A percentile compares a stretch with the other conserved stretches of the same genome.
phyloP scores from a whole-genome alignment of 2,113 vertebrate genomes.

The Tachuris rubrigastra region DNA sequence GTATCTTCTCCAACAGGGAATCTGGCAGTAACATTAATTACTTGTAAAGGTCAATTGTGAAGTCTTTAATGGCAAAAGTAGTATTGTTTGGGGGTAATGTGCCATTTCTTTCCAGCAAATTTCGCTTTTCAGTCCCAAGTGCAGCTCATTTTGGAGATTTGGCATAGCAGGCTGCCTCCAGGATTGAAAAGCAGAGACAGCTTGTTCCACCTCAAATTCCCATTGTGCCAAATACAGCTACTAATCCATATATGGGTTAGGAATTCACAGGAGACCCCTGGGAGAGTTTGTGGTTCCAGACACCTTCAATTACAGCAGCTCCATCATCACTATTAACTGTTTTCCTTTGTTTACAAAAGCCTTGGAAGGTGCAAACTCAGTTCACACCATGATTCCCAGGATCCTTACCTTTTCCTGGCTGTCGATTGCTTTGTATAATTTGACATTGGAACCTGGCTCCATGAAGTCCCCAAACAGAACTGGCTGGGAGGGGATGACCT shows the following conservation, averaged over 20 bases:
- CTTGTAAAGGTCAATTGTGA: slow-evolving; percentile 64
- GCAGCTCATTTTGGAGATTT: neutral
- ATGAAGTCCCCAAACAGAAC: slow-evolving; percentile 92
- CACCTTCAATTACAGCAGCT: neutral
- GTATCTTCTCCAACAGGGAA: slow-evolving; percentile 50
- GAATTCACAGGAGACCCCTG: neutral
- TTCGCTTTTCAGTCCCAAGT: slow-evolving; percentile 17
- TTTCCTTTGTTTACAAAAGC: neutral
- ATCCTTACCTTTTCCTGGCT: slow-evolving; percentile 79
- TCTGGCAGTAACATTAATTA: slow-evolving; percentile 60
- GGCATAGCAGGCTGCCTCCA: slow-evolving; percentile 21
- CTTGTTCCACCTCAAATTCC: slow-evolving; percentile 4
- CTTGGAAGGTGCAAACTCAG: neutral
- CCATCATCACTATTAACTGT: neutral
- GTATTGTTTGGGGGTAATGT: slow-evolving; percentile 51
- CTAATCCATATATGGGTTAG: neutral
- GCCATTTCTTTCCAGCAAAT: slow-evolving; percentile 34
- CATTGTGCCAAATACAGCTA: neutral
- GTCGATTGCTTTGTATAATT: slow-evolving; percentile 79
- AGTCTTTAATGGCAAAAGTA: slow-evolving; percentile 47
- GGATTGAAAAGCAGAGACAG: neutral
- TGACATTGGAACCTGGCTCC: slow-evolving; percentile 74
- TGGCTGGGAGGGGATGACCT: slow-evolving; percentile 80
- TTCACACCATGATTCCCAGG: neutral
- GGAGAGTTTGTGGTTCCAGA: neutral